These are phyloP conservation scores for Callyntrura sp. DNA, from an alignment of 2,888 invertebrate species.

Conservation along the genomic window DNA sequence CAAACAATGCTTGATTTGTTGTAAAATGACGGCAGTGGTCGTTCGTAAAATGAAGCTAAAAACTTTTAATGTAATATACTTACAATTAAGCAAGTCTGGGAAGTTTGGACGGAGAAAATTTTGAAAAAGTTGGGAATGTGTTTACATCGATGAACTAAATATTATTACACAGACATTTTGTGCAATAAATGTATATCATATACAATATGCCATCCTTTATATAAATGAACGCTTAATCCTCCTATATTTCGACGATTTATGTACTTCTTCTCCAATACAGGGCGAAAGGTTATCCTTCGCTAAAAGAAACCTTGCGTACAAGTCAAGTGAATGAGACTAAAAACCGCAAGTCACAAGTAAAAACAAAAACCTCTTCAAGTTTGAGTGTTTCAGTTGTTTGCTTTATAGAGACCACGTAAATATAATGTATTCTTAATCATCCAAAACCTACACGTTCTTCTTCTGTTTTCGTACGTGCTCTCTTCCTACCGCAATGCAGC, in stretches of 20 bases:
- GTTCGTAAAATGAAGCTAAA: neutral
- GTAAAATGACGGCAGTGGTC: neutral
- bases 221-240: neutral
- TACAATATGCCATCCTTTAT: neutral
- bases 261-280: neutral
- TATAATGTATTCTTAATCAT: constrained; percentile 47
- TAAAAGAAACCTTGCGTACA: neutral
- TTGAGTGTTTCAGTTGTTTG: constrained; percentile 33
- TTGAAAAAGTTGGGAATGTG: neutral
- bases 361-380: constrained; percentile 31
- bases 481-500: constrained; percentile 53
- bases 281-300: constrained; percentile 10
- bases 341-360: constrained; percentile 52
- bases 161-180: too few species aligned
- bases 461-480: constrained; percentile 8
- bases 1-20: neutral
- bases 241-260: too few species aligned
- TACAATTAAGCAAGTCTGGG: neutral
- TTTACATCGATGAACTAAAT: too few species aligned
- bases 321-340: neutral
- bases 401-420: constrained; percentile 27
- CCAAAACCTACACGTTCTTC: neutral
- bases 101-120: neutral
- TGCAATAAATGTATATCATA: neutral
- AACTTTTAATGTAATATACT: neutral